Evolutionary conservation across 2,888 invertebrate species (phyloP).

Genomic region (Mythimna lalbum): DNA sequence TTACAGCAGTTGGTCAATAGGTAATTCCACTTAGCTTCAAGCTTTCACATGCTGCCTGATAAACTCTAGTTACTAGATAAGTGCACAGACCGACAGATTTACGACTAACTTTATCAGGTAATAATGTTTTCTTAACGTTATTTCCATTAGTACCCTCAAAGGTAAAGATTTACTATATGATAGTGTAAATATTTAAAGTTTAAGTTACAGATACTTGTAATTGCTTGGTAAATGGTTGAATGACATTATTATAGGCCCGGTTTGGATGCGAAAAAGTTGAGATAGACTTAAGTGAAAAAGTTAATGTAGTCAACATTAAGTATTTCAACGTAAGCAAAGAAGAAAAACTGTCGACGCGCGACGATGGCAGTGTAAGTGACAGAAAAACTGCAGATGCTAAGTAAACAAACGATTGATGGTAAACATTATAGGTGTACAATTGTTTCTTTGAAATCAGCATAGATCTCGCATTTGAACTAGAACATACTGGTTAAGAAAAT

Average conservation of each 20-base stretch:
- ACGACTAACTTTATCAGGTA: conserved; percentile 66
- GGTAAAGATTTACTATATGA: conserved; percentile 41
- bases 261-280: conserved; percentile 44
- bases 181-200: conserved; percentile 43
- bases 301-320: conserved; percentile 20
- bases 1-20: conserved; percentile 63
- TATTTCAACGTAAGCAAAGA: conserved; percentile 1
- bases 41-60: conserved; percentile 68
- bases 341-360: conserved; percentile 17
- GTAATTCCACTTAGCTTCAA: conserved; percentile 60
- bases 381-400: conserved; percentile 13
- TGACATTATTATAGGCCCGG: conserved; percentile 38
- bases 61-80: conserved; percentile 66
- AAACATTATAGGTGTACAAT: conserved; percentile 8
- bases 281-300: conserved; percentile 26
- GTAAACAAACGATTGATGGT: conserved; percentile 24
- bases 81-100: conserved; percentile 65
- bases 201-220: conserved; percentile 42
- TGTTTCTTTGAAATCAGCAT: conserved; percentile 17
- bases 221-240: conserved; percentile 38
- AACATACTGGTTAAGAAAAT: not conserved
- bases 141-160: conserved; percentile 60
- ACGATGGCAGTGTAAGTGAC: not conserved
- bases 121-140: conserved; percentile 65
- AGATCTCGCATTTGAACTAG: not conserved